Evolutionary conservation across 2,888 invertebrate species (phyloP), one percentile per base, ranked within the genome.

Genomic region (Drosophila algonquin): DNA sequence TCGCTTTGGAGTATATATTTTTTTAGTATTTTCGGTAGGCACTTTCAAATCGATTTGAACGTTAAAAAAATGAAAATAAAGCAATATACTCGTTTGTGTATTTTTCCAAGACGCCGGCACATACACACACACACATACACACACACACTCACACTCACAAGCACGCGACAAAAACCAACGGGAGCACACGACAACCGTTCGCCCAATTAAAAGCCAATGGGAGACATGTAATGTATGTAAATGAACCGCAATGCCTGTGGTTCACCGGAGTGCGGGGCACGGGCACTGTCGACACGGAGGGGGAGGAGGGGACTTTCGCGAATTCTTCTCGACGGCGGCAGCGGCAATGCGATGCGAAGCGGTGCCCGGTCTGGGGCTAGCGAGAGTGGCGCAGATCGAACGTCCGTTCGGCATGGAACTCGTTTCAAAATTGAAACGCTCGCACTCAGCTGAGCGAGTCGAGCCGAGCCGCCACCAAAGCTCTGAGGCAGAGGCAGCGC

Each of bases 401-500:
- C 82, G 77, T 81, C 89, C 85, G 77, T 75, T 81, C 86, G 79
- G 79, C 77, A 81, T 81, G 85, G 87, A 90, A 88, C 90, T 89
- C 84, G 90, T 89, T 90, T 88, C 80, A 69, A 89, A 79, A 90
- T 90, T 90, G 80, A 89, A 76, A 68, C 67, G 56, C 76, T 75
- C 80, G 72, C 79, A 70, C 64, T 64, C 67, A 67, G 67, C 67
- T 64, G 82, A 71, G 74, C 71, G 59, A 40, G 40, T 40, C n/a
- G 60, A 32, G 21, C 63, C 64, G 78, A 32, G 21, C 63, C 64
- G 78, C 75, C 64, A 73, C 68, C 58, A 58, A 35, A 12, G 27
- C 52, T 65, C 77, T 84, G 78, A 71, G 57, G 75, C 81, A 63
- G 61, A 56, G 63, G 67, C 61, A 59, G 63, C 64, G 59, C 56